Evolutionary conservation across 2,888 invertebrate genomes (phyloP), one percentile per base, ranked within the genome.

Genomic region (Idaea dimidiata): DNA sequence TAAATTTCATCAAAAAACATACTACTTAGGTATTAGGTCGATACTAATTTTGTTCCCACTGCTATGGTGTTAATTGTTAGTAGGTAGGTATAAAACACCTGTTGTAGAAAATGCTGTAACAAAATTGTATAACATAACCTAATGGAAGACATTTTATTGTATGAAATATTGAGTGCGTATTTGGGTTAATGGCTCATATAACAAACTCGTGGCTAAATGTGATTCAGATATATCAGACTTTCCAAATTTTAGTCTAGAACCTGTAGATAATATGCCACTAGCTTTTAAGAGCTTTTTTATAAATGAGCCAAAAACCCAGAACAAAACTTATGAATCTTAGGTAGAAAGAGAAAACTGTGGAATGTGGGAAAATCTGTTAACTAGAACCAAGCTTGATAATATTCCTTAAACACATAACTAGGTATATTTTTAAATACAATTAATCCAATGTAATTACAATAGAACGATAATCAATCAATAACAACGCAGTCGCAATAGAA

Each of bases 111-210:
- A 62, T 67, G 60, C 62, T 62, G 63, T 69, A 72, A 69, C 64
- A 71, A 76, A 79, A 77, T 62, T 69, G 66, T 73, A 69, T 76
- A 83, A 81, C 79, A 83, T 88, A 88, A 87, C 82, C 89, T 91
- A 91, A 86, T 91, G 91, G 91, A 91, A 91, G 91, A 91, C 91
- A 79, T 86, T 83, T 24, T 24, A 24, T 24, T 72, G 71, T 84
- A 83, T 82, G 78, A 87, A 56, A 84, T 83, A 77, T 72, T 43
- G 77, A 80, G 79, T 79, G 78, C 14, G 14, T 43, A 43, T 43
- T 43, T 43, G 43, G 43, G 14, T 43, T 43, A 43, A 8, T 10
- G 43, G 43, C 43, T 43, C 43, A 7, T 43, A 43, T 10, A 43
- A 14, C 14, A 8, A 43, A 43, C 8, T 10, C 43, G 2, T 3